Evolutionary conservation across 1,140 invertebrate genomes (phyloP).

Genomic region (Drosophila tristis): DNA sequence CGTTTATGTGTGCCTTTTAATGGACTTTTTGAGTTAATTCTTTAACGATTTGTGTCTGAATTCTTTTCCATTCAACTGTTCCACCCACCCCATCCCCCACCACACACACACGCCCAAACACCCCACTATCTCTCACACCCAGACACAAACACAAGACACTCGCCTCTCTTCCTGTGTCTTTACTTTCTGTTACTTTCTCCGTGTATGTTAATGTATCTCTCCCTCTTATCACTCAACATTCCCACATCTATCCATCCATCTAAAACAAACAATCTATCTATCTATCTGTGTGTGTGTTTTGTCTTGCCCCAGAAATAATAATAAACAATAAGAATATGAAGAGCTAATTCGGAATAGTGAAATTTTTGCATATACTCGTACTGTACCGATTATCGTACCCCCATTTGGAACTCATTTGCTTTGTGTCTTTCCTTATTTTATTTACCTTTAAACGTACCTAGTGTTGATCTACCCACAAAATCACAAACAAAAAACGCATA

Average conservation of each 20-base stretch:
- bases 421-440: constrained; percentile 64
- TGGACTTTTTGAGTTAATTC: constrained; percentile 36
- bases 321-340: constrained; percentile 36
- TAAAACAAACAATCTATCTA: constrained; percentile 36
- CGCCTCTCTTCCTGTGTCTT: constrained; percentile 23
- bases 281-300: constrained; percentile 62
- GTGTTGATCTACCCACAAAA: constrained; percentile 53
- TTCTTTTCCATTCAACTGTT: constrained; percentile 49
- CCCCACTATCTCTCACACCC: constrained; percentile 14
- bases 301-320: constrained; percentile 46
- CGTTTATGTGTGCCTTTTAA: constrained; percentile 80
- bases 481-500: neutral
- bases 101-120: constrained; percentile 21
- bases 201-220: constrained; percentile 51
- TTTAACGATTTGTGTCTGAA: constrained; percentile 42
- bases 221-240: constrained; percentile 45
- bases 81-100: constrained; percentile 38
- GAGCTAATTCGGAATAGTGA: constrained; percentile 77
- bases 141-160: constrained; percentile 8
- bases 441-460: constrained; percentile 34
- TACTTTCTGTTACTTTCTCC: constrained; percentile 36
- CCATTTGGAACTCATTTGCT: constrained; percentile 75
- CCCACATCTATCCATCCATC: constrained; percentile 54
- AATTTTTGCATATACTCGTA: constrained; percentile 56
- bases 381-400: constrained; percentile 27